Percentiles rank a stretch among this genome's conserved stretches.
Conservation (phyloP, 2,888 invertebrate genomes). For the Mamestra brassicae region DNA sequence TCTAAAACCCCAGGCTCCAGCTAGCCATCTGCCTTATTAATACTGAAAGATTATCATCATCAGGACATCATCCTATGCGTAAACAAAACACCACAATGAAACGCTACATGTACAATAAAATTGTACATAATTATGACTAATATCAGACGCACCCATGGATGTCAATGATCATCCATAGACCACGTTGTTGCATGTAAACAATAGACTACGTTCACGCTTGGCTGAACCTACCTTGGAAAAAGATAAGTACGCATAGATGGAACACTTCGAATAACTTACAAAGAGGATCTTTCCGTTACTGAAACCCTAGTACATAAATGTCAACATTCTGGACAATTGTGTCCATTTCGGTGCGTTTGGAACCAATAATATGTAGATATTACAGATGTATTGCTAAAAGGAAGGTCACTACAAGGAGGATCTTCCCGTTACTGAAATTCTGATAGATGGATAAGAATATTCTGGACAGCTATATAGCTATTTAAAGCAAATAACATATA, state of each 20-base stretch:
- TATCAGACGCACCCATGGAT: constrained; percentile 49
- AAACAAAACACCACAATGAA: constrained; percentile 21
- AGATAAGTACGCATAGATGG: background rate
- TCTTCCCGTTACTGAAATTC: background rate
- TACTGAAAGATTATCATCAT: background rate
- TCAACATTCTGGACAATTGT: background rate
- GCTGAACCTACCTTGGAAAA: constrained; percentile 9
- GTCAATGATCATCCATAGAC: constrained; percentile 26
- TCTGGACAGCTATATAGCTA: background rate
- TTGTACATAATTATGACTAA: constrained; percentile 41
- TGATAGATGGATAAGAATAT: background rate
- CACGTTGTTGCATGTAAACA: constrained; percentile 34
- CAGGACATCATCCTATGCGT: background rate
- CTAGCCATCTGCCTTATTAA: background rate
- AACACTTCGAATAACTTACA: background rate
- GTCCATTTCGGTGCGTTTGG: too few relatives aligned
- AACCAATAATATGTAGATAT: too few relatives aligned
- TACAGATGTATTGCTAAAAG: too few relatives aligned
- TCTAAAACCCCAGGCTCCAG: background rate
- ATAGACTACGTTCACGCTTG: constrained; percentile 44
- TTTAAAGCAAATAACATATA: too few relatives aligned
- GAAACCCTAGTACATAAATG: background rate
- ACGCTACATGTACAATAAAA: background rate
- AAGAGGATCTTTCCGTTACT: background rate
- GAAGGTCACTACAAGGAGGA: too few relatives aligned